phyloP scores from a whole-genome alignment of 2,888 invertebrate species.

The Punctoribates punctum region DNA sequence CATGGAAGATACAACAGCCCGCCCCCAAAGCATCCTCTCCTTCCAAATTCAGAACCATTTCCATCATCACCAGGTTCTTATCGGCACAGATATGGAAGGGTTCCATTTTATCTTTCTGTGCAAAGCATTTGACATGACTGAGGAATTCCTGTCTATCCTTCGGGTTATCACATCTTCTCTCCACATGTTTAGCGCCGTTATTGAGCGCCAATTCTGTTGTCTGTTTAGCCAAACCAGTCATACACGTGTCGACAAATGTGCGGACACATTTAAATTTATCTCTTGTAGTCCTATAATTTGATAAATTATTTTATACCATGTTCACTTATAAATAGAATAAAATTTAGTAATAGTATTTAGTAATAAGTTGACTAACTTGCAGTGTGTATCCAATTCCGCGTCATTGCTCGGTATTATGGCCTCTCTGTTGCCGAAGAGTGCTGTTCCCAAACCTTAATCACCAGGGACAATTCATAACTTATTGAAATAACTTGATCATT shows the following conservation, averaged over 20 bases:
- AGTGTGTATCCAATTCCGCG: background rate
- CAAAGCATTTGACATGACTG: background rate
- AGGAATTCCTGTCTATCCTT: constrained; percentile 1
- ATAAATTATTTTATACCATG: background rate
- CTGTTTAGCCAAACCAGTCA: background rate
- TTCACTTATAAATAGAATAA: background rate
- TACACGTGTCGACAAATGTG: background rate
- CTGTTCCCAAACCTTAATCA: background rate
- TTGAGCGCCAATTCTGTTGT: background rate
- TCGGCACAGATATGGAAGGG: constrained; percentile 12
- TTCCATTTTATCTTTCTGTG: background rate
- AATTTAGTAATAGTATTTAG: background rate
- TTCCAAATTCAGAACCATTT: background rate
- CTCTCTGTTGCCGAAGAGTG: background rate
- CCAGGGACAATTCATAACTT: background rate
- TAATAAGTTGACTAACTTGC: background rate
- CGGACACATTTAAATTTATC: background rate
- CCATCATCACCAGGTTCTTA: constrained; percentile 11
- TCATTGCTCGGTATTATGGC: background rate
- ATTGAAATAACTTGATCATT: background rate
- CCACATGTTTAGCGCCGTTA: background rate
- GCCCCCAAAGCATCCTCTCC: background rate
- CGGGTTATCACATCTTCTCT: background rate
- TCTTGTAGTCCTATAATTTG: background rate
- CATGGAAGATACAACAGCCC: background rate